phyloP scores from a whole-genome alignment of 2,888 invertebrate species.

The Theretra japonica region DNA sequence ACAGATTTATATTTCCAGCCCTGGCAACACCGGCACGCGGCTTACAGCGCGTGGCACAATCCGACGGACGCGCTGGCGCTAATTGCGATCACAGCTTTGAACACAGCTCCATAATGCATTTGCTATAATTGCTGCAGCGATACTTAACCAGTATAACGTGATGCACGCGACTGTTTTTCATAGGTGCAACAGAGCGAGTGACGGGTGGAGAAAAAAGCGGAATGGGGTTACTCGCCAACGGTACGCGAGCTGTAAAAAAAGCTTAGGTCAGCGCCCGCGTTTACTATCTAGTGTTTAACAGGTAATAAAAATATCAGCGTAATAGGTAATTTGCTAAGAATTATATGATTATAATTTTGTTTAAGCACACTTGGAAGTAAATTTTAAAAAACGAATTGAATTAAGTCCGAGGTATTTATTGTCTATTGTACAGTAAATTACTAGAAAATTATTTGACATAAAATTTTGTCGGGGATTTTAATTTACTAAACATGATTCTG shows the following conservation, averaged over 20 bases:
- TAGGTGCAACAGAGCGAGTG: conserved; percentile 67
- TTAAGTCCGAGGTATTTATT: too few relatives aligned
- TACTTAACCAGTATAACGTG: conserved; percentile 51
- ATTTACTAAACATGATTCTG: too few relatives aligned
- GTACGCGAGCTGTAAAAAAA: conserved; percentile 53
- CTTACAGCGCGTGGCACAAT: conserved; percentile 34
- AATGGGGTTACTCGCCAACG: conserved; percentile 67
- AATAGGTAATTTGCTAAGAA: not conserved
- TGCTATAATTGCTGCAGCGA: conserved; percentile 57
- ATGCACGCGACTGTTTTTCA: conserved; percentile 71
- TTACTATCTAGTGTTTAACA: conserved; percentile 17
- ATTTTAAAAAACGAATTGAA: too few relatives aligned
- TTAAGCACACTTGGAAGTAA: too few relatives aligned
- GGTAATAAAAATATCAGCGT: conserved; percentile 11
- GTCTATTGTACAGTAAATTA: too few relatives aligned
- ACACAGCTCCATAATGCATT: conserved; percentile 60
- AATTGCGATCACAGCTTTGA: conserved; percentile 47
- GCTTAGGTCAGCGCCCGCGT: conserved; percentile 53
- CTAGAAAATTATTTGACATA: too few relatives aligned
- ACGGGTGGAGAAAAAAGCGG: conserved; percentile 67
- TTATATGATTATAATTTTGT: not conserved
- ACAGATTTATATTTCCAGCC: too few relatives aligned
- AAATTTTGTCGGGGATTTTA: too few relatives aligned
- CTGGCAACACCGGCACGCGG: conserved; percentile 26
- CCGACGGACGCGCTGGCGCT: conserved; percentile 40